These are phyloP conservation scores for Stegastes partitus DNA, from an alignment of 2,113 vertebrate genomes.

Conservation along the genomic window DNA sequence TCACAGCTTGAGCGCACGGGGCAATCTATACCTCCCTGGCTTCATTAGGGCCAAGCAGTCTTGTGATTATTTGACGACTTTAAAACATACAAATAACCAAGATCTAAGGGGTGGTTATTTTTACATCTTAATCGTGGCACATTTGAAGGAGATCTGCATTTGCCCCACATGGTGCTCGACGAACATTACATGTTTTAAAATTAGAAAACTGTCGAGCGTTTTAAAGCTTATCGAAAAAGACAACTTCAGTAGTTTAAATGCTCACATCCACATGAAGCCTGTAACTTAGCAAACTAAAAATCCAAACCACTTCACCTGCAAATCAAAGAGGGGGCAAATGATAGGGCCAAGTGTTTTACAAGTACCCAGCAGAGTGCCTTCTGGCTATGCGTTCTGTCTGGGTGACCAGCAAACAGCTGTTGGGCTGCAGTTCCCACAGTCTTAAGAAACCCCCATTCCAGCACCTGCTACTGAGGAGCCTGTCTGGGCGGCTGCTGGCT, in stretches of 20 bases:
- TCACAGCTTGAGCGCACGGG: conserved; percentile 45
- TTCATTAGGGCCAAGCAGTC: conserved; percentile 55
- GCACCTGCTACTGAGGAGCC: conserved; percentile 80
- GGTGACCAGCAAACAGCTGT: conserved; percentile 79
- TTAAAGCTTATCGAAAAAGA: background rate
- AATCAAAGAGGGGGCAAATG: conserved; percentile 48
- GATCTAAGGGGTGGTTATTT: conserved; percentile 33
- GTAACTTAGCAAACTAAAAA: conserved; percentile 14
- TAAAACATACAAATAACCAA: conserved; percentile 37
- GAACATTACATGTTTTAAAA: background rate
- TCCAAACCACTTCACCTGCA: conserved; percentile 19
- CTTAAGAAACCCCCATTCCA: conserved; percentile 71
- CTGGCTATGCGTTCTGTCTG: conserved; percentile 64
- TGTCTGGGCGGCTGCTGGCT: conserved; percentile 73
- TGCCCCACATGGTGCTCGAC: background rate
- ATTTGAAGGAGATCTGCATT: background rate
- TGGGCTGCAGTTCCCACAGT: conserved; percentile 77
- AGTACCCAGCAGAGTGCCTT: conserved; percentile 65
- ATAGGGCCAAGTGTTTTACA: conserved; percentile 58
- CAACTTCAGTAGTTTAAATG: background rate
- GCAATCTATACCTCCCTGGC: conserved; percentile 45
- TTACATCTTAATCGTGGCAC: conserved; percentile 6
- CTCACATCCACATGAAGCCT: background rate
- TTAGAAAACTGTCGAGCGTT: background rate
- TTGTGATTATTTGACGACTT: conserved; percentile 56